Evolutionary conservation across 2,888 invertebrate species (phyloP).

Genomic region (Criorhina ranunculi): DNA sequence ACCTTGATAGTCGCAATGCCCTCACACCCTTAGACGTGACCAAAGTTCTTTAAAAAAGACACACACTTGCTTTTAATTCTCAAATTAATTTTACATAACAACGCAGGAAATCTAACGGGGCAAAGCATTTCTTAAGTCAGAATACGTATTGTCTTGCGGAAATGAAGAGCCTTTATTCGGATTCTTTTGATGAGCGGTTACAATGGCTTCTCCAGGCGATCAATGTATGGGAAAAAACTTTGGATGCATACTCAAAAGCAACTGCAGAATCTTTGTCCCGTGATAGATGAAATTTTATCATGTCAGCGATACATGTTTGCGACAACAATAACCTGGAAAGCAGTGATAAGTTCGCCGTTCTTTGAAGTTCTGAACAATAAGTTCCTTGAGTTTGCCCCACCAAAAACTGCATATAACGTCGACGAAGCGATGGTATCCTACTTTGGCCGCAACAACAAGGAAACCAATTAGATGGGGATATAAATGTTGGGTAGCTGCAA

Average conservation of each 20-base stretch:
- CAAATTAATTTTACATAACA: no score
- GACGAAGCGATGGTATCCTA: background rate
- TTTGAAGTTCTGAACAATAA: slow-evolving; percentile 3
- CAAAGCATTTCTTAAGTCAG: no score
- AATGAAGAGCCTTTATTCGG: slow-evolving; percentile 1
- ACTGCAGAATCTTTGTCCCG: no score
- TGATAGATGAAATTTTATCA: background rate
- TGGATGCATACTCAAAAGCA: no score
- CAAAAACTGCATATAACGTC: slow-evolving; percentile 5
- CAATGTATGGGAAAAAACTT: slow-evolving; percentile 3
- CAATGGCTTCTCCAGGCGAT: slow-evolving; percentile 1
- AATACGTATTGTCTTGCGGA: background rate
- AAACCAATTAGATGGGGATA: slow-evolving; percentile 1
- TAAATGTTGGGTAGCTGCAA: slow-evolving; percentile 6
- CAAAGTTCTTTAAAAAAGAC: no score
- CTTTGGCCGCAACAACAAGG: background rate
- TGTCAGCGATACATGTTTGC: background rate
- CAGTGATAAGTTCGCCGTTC: slow-evolving; percentile 8
- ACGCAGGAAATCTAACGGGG: no score
- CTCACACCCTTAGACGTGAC: no score
- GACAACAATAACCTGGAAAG: slow-evolving; percentile 3
- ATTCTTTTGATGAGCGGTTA: slow-evolving; percentile 1
- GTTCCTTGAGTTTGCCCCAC: background rate
- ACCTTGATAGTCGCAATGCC: no score
- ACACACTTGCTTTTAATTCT: no score